Evolutionary conservation across 2,888 invertebrate genomes (phyloP).

Genomic region (Netelia virgata): DNA sequence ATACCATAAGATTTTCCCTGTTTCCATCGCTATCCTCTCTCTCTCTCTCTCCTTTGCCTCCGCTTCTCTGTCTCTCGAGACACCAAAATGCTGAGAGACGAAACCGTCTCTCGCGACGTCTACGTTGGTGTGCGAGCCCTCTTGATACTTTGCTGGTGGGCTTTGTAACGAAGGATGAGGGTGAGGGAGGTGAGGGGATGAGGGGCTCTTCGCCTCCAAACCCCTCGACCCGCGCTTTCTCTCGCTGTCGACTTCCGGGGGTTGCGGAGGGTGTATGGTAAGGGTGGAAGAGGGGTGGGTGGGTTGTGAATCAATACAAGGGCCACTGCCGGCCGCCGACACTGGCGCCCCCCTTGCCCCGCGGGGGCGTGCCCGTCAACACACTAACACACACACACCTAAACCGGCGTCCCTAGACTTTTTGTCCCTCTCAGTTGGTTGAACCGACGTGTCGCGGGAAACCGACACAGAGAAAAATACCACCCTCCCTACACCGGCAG

Average conservation of each 20-base stretch:
- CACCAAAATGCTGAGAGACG: constrained; percentile 53
- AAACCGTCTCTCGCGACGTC: constrained; percentile 58
- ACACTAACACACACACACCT: constrained; percentile 30
- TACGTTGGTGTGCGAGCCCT: constrained; percentile 51
- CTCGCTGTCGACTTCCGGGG: constrained; percentile 60
- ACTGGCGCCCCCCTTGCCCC: constrained; percentile 63
- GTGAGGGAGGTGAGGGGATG: constrained; percentile 32
- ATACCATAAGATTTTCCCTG: constrained; percentile 54
- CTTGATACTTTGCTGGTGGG: constrained; percentile 41
- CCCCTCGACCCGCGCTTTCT: constrained; percentile 36
- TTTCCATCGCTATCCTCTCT: constrained; percentile 1
- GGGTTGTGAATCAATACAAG: constrained; percentile 83
- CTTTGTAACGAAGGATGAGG: constrained; percentile 24
- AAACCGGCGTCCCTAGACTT: constrained; percentile 33
- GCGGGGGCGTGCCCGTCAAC: constrained; percentile 44
- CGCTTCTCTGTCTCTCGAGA: constrained; percentile 20
- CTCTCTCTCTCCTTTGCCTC: constrained; percentile 11
- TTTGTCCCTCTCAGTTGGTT: constrained; percentile 57
- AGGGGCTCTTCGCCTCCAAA: constrained; percentile 44
- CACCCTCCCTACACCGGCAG: not conserved
- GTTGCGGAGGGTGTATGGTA: constrained; percentile 49
- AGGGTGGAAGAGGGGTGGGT: constrained; percentile 54
- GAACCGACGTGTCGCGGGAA: constrained; percentile 59
- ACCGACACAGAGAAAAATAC: constrained; percentile 40
- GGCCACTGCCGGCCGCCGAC: constrained; percentile 78